Evolutionary conservation across 2,888 invertebrate species (phyloP).

Genomic region (Caenorhabditis japonica): DNA sequence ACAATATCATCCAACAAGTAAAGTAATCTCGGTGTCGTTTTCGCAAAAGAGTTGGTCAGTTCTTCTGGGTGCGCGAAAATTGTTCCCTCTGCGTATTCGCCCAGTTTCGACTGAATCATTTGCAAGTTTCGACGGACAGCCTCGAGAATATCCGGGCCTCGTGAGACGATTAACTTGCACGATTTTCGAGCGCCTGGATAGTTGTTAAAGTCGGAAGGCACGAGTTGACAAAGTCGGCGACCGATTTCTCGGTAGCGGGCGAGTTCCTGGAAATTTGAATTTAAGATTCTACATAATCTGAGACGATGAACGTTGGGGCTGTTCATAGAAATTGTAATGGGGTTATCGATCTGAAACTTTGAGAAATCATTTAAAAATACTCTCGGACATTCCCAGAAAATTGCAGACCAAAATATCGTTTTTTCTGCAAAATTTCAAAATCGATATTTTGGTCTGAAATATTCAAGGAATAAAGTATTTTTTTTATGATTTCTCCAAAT

Average conservation of each 20-base stretch:
- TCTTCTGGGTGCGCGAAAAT: constrained; percentile 26
- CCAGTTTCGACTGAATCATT: constrained; percentile 11
- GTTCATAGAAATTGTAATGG: too few species aligned
- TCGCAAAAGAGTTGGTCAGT: constrained; percentile 5
- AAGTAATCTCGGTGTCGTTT: not conserved
- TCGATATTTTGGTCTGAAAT: too few species aligned
- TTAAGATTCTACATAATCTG: too few species aligned
- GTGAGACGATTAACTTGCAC: not conserved
- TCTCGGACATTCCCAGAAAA: too few species aligned
- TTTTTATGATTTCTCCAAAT: too few species aligned
- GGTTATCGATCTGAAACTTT: too few species aligned
- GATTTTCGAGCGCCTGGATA: not conserved
- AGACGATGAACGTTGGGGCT: too few species aligned
- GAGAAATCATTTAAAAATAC: too few species aligned
- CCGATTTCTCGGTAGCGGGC: constrained; percentile 21
- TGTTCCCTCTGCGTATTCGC: constrained; percentile 16
- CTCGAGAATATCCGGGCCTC: constrained; percentile 15
- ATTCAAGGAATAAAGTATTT: too few species aligned
- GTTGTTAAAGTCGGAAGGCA: constrained; percentile 10
- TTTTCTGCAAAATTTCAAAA: too few species aligned
- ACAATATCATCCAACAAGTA: not conserved
- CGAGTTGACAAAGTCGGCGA: constrained; percentile 17
- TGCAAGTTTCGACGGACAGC: constrained; percentile 11
- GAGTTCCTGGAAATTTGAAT: not conserved
- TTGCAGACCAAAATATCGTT: too few species aligned